Conservation (phyloP, 2,113 vertebrate genomes). For the Pyxicephalus adspersus region DNA sequence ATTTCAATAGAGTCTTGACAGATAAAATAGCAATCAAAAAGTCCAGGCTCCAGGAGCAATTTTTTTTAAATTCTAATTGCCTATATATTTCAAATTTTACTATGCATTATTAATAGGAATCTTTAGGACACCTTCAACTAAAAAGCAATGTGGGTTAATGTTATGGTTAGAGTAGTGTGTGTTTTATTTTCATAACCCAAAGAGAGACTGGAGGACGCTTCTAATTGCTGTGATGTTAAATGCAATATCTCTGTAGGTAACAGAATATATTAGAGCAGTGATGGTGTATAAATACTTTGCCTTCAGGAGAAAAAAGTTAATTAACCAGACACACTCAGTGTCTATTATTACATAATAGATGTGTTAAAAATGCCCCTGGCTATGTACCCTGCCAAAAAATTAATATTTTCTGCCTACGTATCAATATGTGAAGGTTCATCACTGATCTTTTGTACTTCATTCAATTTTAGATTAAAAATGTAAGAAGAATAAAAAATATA, state of each 20-base stretch:
- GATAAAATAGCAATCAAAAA: too few relatives aligned
- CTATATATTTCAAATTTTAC: background rate
- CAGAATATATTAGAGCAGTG: conserved; percentile 20
- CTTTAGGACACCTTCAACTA: background rate
- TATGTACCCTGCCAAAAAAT: conserved; percentile 17
- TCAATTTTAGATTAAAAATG: conserved; percentile 37
- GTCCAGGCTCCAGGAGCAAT: too few relatives aligned
- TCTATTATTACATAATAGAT: conserved; percentile 43
- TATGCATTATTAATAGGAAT: conserved; percentile 4
- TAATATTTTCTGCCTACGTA: conserved; percentile 23
- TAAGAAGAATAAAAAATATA: conserved; percentile 26
- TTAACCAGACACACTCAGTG: conserved; percentile 30
- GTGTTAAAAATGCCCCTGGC: conserved; percentile 32
- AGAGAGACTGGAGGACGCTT: background rate
- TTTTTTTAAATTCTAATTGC: conserved; percentile 7
- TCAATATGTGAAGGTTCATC: conserved; percentile 29
- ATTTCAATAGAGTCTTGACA: too few relatives aligned
- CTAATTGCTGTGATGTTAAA: conserved; percentile 25
- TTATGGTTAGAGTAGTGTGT: conserved; percentile 10
- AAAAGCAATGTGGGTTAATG: background rate
- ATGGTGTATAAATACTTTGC: conserved; percentile 49
- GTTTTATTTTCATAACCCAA: conserved; percentile 9
- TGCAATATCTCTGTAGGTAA: conserved; percentile 14
- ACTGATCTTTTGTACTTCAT: background rate
- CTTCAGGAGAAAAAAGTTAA: conserved; percentile 48